phyloP scores from a whole-genome alignment of 2,888 invertebrate genomes.

The Epiblema foenella region DNA sequence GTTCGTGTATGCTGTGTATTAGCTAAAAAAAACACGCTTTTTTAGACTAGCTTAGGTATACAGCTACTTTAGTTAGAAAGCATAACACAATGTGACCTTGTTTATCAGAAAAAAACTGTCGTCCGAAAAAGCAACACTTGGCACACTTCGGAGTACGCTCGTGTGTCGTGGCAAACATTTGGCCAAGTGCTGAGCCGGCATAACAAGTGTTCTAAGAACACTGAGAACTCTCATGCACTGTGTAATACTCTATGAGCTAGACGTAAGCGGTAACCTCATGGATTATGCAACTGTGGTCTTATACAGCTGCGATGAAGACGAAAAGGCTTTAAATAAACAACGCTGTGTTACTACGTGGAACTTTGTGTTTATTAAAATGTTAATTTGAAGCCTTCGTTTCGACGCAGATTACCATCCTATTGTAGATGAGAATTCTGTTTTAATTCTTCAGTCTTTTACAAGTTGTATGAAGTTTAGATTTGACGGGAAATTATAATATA shows the following conservation, averaged over 20 bases:
- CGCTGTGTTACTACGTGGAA: conserved; percentile 29
- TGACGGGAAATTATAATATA: not conserved
- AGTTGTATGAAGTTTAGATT: conserved; percentile 2
- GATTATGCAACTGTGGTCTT: conserved; percentile 50
- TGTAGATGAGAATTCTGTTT: conserved; percentile 20
- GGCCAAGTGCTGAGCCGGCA: conserved; percentile 32
- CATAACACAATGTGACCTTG: not conserved
- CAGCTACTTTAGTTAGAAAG: not conserved
- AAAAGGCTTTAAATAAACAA: conserved; percentile 47
- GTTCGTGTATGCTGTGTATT: too few relatives aligned
- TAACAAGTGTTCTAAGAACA: conserved; percentile 33
- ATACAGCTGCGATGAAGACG: conserved; percentile 45
- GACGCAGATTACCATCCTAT: conserved; percentile 21
- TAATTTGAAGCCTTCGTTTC: conserved; percentile 35
- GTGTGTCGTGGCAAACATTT: conserved; percentile 21
- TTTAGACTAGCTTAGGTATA: too few relatives aligned
- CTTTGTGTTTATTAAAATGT: conserved; percentile 39
- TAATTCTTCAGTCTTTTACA: conserved; percentile 10
- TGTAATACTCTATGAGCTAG: conserved; percentile 46
- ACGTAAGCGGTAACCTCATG: conserved; percentile 44
- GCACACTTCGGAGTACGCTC: conserved; percentile 12
- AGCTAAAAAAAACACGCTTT: too few relatives aligned
- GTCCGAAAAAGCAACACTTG: conserved; percentile 21
- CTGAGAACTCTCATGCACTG: conserved; percentile 22
- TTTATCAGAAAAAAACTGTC: not conserved